Evolutionary conservation across 2,113 vertebrate species (phyloP), one percentile per base, ranked within the genome.

Genomic region (Synodontis membranacea): DNA sequence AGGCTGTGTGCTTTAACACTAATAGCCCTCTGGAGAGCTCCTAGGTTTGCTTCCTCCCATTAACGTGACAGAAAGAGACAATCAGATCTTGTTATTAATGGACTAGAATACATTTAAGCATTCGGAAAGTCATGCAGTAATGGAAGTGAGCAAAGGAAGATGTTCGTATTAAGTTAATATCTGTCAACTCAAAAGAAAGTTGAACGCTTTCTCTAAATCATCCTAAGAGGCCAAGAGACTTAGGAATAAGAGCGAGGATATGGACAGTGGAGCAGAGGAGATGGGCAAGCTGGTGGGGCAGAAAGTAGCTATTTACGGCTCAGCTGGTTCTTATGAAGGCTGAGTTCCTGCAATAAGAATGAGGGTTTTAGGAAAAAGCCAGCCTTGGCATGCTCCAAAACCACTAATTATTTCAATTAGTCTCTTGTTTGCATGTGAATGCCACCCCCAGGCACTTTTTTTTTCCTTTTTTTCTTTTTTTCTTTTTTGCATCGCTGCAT

Each of bases 371-470:
- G 84, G 46, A 80, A 85, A 87, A 62, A 89, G 82, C 80, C 23
- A 52, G 64, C 89, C 86, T 89, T 79, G 75, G 90, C 88, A 87
- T 87, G 88, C 89, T 84, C 72, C 86, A 89, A 92, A 89, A 91
- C 89, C 80, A 80, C 88, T 91, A 91, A 94, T 94, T 94, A 93
- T 91, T 92, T 91, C 93, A 93, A 94, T 94, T 92, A 93, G 91
- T 80, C 82, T 84, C 80, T 89, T 89, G 86, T 91, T 92, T 90
- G 88, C 91, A 90, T 90, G 72, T 90, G 89, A 93, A 89, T 31
- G 58, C 80, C 91, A 82, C 84, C 91, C 88, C 39, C 78, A 66
- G 88, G 91, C 88, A 86, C 79, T 70, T 84, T 85, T 64, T 84
- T n/a, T n/a, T n/a, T n/a, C n/a, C n/a, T n/a, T 84, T 15, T 60